Base-by-base conservation (phyloP, 2,888 invertebrate genomes). In the Hyposoter didymator region DNA sequence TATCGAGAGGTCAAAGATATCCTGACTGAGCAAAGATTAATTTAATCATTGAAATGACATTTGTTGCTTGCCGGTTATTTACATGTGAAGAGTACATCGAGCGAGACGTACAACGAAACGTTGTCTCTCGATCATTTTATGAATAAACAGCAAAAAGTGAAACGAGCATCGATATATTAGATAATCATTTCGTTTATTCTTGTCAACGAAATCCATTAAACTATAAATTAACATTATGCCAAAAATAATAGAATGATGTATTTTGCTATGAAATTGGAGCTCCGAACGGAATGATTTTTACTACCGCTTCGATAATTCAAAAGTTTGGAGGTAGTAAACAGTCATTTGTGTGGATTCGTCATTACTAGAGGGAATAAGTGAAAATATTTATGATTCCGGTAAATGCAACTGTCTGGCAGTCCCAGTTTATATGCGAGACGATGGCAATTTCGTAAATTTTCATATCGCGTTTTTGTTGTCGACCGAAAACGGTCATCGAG, bases 1-100 rank as follows among this genome's bases (percentile, higher is more conserved):
- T 49, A 79, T 79, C 52, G 55, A 70, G 52, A 52, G 70, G 64
- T 75, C 84, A 75, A 47, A 66, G 59, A 84, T 55, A 84, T 47
- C 72, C 10, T 7, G 19, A 28, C 32, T 14, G 19, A 32, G 19
- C 39, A 22, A 19, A 78, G 39, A 14, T 12, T n/a, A 14, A 8
- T 32, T 17, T 55, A 12, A 28, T 32, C 32, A 43, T 52, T 45
- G 14, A 2, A 59, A 22, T 8, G 6, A 19, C 32, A 14, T 69
- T 66, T 66, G 49, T 28, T 32, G 45, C 14, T 52, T 14, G 7
- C 49, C 39, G 32, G 39, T 66, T 47, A 76, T 76, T 66, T 17
- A 35, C n/a, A 32, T 32, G 14, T 43, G 39, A 22, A 28, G 8
- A 55, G 10, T 28, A 8, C 22, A 59, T 17, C 19, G 39, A 12